Percentiles rank a stretch among this genome's conserved stretches.
phyloP scores from a whole-genome alignment of 92 coral and sea anemone species.

The Palythoa heliodiscus region DNA sequence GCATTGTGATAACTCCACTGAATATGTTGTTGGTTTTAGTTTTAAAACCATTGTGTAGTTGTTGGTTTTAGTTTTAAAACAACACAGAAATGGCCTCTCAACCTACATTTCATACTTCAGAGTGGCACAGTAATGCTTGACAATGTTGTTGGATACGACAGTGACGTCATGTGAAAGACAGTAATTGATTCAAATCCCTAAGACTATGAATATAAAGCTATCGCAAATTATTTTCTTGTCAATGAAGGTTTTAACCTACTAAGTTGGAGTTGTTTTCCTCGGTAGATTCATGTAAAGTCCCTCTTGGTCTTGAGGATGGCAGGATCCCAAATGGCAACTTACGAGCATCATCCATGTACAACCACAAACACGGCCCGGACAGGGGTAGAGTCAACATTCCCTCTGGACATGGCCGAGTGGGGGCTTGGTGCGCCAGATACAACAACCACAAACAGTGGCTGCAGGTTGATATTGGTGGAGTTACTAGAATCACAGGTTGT shows the following conservation, averaged over 20 bases:
- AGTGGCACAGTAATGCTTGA: no score
- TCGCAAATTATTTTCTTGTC: background rate
- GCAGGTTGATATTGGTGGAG: slow-evolving; percentile 76
- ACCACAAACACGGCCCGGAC: slow-evolving; percentile 68
- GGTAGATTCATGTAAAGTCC: slow-evolving; percentile 64
- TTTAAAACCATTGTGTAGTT: no score
- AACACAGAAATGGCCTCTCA: no score
- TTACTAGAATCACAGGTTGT: slow-evolving; percentile 64
- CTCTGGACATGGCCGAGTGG: slow-evolving; percentile 66
- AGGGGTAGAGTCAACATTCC: slow-evolving; percentile 80
- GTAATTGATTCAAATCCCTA: background rate
- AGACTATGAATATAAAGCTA: background rate
- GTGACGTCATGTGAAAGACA: no score
- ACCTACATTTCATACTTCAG: no score
- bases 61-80: no score
- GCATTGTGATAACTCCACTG: no score
- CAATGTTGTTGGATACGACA: no score
- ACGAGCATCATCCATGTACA: slow-evolving; percentile 73
- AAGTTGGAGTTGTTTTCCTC: background rate
- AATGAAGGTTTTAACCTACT: background rate
- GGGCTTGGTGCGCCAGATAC: slow-evolving; percentile 87
- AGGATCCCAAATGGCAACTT: slow-evolving; percentile 81
- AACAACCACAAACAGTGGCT: slow-evolving; percentile 82
- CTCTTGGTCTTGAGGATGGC: slow-evolving; percentile 81
- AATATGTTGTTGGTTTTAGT: no score